Evolutionary conservation across 2,888 invertebrate genomes (phyloP).

Genomic region (Entomobrya multifasciata): DNA sequence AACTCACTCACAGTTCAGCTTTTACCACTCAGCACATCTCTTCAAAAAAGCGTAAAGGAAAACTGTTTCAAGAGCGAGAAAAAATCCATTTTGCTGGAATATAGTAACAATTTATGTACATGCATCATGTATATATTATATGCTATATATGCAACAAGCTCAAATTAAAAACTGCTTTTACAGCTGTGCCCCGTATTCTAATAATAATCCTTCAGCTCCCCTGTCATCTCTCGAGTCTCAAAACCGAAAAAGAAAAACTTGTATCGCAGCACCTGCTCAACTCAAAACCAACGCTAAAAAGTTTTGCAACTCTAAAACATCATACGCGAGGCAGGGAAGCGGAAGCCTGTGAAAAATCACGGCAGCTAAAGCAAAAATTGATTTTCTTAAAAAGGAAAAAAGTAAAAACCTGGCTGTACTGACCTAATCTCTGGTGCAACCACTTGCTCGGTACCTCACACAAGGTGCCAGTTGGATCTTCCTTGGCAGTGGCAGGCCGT

Average conservation of each 20-base stretch:
- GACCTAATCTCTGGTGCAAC: conserved; percentile 71
- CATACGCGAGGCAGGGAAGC: neutral
- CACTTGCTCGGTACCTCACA: conserved; percentile 69
- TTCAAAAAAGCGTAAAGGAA: too few species aligned
- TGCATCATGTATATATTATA: too few species aligned
- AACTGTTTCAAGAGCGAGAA: too few species aligned
- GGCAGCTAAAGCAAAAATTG: neutral
- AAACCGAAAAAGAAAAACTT: neutral
- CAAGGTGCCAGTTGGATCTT: conserved; percentile 72
- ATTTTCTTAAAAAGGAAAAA: too few species aligned
- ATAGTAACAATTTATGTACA: too few species aligned
- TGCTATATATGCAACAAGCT: neutral
- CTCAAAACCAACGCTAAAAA: neutral
- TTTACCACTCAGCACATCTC: too few species aligned
- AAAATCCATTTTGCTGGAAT: too few species aligned
- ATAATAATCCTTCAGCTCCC: neutral
- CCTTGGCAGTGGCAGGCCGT: conserved; percentile 71
- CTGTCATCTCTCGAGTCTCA: neutral
- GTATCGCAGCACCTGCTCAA: neutral
- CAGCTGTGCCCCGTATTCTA: neutral
- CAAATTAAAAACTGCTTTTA: neutral
- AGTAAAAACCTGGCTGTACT: neutral
- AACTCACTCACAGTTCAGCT: too few species aligned
- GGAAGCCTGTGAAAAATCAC: conserved; percentile 15
- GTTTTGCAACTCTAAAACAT: neutral